Evolutionary conservation across 1,140 invertebrate species (phyloP), one percentile per base, ranked within the genome.

Genomic region (Nixonia krombeini): DNA sequence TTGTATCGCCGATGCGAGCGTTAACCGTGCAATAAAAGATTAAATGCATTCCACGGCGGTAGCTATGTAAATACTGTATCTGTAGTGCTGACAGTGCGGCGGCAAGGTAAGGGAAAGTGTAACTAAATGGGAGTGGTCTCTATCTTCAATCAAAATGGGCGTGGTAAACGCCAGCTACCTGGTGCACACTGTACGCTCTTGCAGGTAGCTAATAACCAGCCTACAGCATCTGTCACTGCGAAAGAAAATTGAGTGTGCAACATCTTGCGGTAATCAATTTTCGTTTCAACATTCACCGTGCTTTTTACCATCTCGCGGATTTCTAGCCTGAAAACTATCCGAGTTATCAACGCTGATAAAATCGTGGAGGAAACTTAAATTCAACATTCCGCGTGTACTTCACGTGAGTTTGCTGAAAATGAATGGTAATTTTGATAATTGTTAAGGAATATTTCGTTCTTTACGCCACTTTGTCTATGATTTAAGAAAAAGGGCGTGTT

Each of bases 121-220:
- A 78, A 73, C 72, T 66, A 75, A 73, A 79, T 81, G 76, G 77
- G 78, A 78, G 74, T 78, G 78, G 74, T 78, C 67, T 80, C 63
- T 41, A 59, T 67, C 56, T 61, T 61, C 64, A 76, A 78, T 81
- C 72, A 79, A 59, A 65, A 79, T 76, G 77, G 78, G 77, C 77
- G 77, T 81, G 78, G 77, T 70, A 49, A 62, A 61, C 46, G 47
- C 66, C 28, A 53, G 26, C 50, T 56, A 50, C 26, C 40, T 57
- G 35, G 42, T 46, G 15, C 15, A 18, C 12, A 13, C 6, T 28
- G 15, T 28, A 21, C 21, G 6, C 2, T 3, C 21, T 21, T 21
- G 21, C 21, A 46, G 42, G 42, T 46, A 18, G 13, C 4, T 10
- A 10, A 33, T 33, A 33, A 33, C 10, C 31, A 33, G 13, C 9